These are phyloP conservation scores for Hypanus sabinus DNA, from an alignment of 2,113 vertebrate species.

Conservation along the genomic window DNA sequence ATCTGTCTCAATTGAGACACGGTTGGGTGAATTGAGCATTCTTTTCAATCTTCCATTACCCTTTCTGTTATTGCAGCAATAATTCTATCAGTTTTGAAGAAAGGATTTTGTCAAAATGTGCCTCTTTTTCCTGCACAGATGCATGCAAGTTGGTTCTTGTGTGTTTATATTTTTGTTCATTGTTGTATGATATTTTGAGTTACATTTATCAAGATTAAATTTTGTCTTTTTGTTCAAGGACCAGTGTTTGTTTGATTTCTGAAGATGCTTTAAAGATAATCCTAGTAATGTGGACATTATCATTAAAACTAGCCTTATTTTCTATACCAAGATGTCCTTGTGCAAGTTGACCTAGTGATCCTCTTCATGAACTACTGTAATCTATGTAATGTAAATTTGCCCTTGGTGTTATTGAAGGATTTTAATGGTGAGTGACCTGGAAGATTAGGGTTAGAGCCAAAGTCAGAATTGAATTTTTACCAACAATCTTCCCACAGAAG, in stretches of 20 bases:
- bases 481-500: background rate
- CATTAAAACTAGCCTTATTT: background rate
- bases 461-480: background rate
- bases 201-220: background rate
- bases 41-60: background rate
- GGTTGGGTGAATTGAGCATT: background rate
- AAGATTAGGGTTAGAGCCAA: background rate
- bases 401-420: background rate
- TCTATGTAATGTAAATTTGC: background rate
- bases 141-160: background rate
- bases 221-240: background rate
- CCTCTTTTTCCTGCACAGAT: background rate
- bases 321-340: background rate
- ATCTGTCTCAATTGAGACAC: too few relatives aligned
- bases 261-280: background rate
- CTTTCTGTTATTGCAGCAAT: background rate
- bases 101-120: background rate
- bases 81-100: background rate
- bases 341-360: background rate
- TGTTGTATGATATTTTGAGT: background rate
- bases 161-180: background rate
- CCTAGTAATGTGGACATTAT: background rate
- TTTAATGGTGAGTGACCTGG: background rate
- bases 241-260: background rate
- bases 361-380: background rate